Conservation (phyloP, 2,888 invertebrate genomes). For the Syrista parreyssii region DNA sequence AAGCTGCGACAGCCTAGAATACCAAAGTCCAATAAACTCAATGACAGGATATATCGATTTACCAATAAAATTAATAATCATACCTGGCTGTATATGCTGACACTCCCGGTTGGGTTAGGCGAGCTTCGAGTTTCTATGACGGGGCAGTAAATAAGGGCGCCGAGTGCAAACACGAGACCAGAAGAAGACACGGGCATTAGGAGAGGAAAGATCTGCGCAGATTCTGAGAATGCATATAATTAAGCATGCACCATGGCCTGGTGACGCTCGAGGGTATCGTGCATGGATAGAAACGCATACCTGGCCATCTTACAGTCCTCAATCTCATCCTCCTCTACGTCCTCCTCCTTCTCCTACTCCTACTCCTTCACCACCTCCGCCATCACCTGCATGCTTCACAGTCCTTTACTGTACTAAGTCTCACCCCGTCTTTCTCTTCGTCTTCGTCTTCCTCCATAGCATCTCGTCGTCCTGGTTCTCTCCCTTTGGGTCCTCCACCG, state of each 20-base stretch:
- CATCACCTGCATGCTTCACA: slow-evolving; percentile 11
- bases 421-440: slow-evolving; percentile 13
- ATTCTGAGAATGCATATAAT: slow-evolving; percentile 61
- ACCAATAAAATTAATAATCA: slow-evolving; percentile 32
- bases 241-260: slow-evolving; percentile 40
- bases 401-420: neutral
- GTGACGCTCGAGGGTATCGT: slow-evolving; percentile 8
- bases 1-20: neutral
- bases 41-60: slow-evolving; percentile 26
- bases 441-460: slow-evolving; percentile 17
- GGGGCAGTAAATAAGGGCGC: slow-evolving; percentile 46
- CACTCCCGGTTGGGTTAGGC: slow-evolving; percentile 5
- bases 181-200: slow-evolving; percentile 48
- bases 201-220: slow-evolving; percentile 47
- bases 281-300: neutral
- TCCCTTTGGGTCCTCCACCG: slow-evolving; percentile 24
- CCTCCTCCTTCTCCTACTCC: slow-evolving; percentile 16
- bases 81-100: slow-evolving; percentile 12
- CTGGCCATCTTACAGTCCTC: neutral
- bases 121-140: slow-evolving; percentile 37
- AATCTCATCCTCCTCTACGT: neutral
- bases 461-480: slow-evolving; percentile 23
- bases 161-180: slow-evolving; percentile 43
- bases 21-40: neutral
- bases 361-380: slow-evolving; percentile 18